Evolutionary conservation across 2,888 invertebrate species (phyloP).

Genomic region (Tridacna gigas): DNA sequence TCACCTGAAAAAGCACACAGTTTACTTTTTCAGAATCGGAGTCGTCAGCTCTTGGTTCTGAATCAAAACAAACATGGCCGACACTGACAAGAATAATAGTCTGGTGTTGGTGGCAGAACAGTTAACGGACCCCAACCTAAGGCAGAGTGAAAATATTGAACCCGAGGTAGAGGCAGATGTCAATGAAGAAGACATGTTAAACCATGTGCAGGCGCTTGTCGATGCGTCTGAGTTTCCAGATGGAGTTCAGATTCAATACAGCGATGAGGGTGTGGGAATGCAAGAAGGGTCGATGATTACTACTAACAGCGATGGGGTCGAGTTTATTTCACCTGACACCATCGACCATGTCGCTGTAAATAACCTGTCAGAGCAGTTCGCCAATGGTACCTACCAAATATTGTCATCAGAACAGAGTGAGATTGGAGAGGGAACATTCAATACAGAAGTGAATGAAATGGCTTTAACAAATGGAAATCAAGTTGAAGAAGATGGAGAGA

Average conservation of each 20-base stretch:
- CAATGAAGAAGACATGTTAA: conserved; percentile 77
- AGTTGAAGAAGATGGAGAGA: conserved; percentile 8
- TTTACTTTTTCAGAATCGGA: background rate
- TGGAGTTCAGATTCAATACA: conserved; percentile 54
- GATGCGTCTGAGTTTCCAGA: conserved; percentile 71
- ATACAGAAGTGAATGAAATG: background rate
- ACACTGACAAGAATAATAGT: conserved; percentile 71
- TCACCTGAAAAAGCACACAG: background rate
- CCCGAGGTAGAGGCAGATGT: conserved; percentile 57
- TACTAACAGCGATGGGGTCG: conserved; percentile 56
- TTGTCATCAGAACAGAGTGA: conserved; percentile 35
- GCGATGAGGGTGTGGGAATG: conserved; percentile 53
- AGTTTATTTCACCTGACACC: conserved; percentile 42
- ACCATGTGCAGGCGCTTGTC: conserved; percentile 75
- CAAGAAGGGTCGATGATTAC: conserved; percentile 61
- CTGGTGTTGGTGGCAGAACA: conserved; percentile 64
- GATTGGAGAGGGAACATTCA: conserved; percentile 20
- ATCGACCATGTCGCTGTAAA: conserved; percentile 27
- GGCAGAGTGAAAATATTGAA: conserved; percentile 41
- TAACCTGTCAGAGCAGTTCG: conserved; percentile 43
- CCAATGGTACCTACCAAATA: conserved; percentile 41
- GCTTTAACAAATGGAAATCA: conserved; percentile 34
- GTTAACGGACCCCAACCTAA: conserved; percentile 44
- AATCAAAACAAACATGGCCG: conserved; percentile 80
- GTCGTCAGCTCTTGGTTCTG: conserved; percentile 17